Evolutionary conservation across 2,797 vertebrate species (phyloP).

Genomic region (Sebastes steindachneri): DNA sequence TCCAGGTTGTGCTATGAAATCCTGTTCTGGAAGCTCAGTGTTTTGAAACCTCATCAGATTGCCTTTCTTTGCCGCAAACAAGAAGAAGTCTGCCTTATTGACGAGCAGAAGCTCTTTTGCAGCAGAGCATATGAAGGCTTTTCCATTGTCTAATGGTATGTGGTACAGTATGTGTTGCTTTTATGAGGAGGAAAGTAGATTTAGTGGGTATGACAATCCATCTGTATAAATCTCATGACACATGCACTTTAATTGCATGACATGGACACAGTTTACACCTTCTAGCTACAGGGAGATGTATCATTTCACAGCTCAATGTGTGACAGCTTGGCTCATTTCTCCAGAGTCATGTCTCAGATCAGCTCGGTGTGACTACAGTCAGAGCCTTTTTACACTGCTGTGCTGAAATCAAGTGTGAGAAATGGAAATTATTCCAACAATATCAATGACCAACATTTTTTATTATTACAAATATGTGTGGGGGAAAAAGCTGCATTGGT

Average conservation of each 20-base stretch:
- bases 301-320: slow-evolving; percentile 1
- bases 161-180: not conserved
- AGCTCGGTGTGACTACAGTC: not conserved
- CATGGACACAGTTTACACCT: not conserved
- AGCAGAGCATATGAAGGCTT: not conserved
- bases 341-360: not conserved
- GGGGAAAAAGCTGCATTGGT: not conserved
- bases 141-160: not conserved
- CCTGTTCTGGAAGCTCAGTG: not conserved
- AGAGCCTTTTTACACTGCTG: not conserved
- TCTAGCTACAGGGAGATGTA: not conserved
- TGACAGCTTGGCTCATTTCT: slow-evolving; percentile 13
- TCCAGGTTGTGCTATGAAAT: not conserved
- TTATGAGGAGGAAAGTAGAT: not conserved
- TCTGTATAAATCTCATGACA: not conserved
- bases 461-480: not conserved
- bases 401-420: not conserved
- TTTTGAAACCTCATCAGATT: not conserved
- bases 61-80: not conserved
- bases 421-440: not conserved
- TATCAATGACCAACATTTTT: not conserved
- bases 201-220: not conserved
- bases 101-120: not conserved
- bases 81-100: not conserved
- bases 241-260: not conserved